phyloP scores from a whole-genome alignment of 2,888 invertebrate genomes.

The Drosophila subsilvestris region DNA sequence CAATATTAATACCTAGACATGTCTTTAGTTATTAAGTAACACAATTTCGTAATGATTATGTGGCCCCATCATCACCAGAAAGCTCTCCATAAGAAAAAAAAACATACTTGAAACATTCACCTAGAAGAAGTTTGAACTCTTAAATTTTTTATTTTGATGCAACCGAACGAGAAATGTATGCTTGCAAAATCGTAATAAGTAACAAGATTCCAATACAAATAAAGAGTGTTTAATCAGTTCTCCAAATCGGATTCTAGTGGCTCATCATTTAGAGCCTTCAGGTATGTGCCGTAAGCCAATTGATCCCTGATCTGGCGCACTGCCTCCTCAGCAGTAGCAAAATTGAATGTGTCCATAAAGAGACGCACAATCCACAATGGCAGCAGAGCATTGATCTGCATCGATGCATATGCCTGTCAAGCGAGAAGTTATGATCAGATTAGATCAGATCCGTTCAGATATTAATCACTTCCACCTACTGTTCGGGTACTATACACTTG shows the following conservation, averaged over 20 bases:
- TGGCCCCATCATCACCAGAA: constrained; percentile 9
- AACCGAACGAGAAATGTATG: constrained; percentile 27
- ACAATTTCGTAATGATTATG: constrained; percentile 46
- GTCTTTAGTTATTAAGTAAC: constrained; percentile 62
- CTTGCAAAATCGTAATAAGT: constrained; percentile 19
- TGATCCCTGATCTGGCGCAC: constrained; percentile 74
- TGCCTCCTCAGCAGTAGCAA: constrained; percentile 63
- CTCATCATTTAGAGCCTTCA: constrained; percentile 55
- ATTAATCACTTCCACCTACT: constrained; percentile 41
- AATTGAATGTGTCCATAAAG: constrained; percentile 76
- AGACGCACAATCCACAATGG: constrained; percentile 80
- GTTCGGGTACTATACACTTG: constrained; percentile 31
- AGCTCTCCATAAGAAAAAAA: constrained; percentile 45
- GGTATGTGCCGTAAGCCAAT: constrained; percentile 63
- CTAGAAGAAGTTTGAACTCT: neutral
- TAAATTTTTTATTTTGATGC: constrained; percentile 30
- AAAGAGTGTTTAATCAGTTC: constrained; percentile 4
- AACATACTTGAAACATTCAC: constrained; percentile 30
- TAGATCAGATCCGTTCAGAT: neutral
- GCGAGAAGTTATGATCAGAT: neutral
- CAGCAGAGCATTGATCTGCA: constrained; percentile 78
- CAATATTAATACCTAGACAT: constrained; percentile 52
- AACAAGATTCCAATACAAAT: constrained; percentile 29
- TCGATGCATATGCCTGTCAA: constrained; percentile 62
- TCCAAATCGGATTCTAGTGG: constrained; percentile 50